Conservation (phyloP, 2,797 vertebrate species). For the Coregonus sp. region DNA sequence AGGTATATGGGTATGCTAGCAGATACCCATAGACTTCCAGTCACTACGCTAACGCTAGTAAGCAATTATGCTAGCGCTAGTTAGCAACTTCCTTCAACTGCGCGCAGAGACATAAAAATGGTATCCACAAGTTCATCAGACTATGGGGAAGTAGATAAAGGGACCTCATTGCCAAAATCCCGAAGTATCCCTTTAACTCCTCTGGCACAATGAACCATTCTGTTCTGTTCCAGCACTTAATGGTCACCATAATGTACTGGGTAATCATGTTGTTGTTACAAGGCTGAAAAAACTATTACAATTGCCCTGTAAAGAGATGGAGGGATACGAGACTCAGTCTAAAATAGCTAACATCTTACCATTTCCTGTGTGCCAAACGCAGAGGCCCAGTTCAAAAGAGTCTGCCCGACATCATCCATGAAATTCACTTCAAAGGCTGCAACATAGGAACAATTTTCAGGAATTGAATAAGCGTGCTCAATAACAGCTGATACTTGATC, state of each 20-base stretch:
- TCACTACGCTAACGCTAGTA: too few species aligned
- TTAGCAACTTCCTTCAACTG: too few species aligned
- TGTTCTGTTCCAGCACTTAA: not conserved
- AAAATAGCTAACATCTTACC: constrained; percentile 69
- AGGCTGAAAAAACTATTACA: not conserved
- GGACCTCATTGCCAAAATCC: too few species aligned
- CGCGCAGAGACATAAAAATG: too few species aligned
- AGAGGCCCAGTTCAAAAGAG: constrained; percentile 97
- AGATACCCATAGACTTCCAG: too few species aligned
- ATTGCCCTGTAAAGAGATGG: not conserved
- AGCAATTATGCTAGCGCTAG: too few species aligned
- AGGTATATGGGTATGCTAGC: too few species aligned
- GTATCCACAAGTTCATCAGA: too few species aligned
- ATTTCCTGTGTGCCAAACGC: constrained; percentile 99
- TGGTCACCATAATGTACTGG: not conserved
- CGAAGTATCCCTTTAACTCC: not conserved
- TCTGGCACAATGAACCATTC: constrained; percentile 1
- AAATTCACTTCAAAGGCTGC: constrained; percentile 99
- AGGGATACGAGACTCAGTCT: not conserved
- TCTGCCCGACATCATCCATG: constrained; percentile 99
- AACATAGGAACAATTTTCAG: not conserved
- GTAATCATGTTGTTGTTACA: too few species aligned
- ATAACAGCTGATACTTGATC: too few species aligned
- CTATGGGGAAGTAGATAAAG: too few species aligned
- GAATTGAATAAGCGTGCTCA: too few species aligned